Evolutionary conservation across 2,797 vertebrate species (phyloP).

Genomic region (Channa striata): DNA sequence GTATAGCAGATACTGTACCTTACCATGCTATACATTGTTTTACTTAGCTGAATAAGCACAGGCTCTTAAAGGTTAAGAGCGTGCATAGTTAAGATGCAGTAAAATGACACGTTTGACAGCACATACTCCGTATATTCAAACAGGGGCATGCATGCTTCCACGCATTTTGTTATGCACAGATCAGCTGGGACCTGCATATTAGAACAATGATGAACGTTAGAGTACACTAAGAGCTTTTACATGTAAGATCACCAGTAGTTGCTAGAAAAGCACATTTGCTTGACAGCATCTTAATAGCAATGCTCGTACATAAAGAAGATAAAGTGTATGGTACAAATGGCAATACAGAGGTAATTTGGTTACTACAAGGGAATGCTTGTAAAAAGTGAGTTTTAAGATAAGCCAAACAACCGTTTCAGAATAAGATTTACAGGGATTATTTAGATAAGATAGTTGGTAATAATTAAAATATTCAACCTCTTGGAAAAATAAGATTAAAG

Average conservation of each 20-base stretch:
- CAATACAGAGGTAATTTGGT: slow-evolving; percentile 45
- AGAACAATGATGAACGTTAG: slow-evolving; percentile 13
- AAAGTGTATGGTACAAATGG: slow-evolving; percentile 23
- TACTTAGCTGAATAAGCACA: slow-evolving; percentile 47
- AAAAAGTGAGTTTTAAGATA: slow-evolving; percentile 51
- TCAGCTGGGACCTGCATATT: slow-evolving; percentile 12
- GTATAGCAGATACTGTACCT: slow-evolving; percentile 19
- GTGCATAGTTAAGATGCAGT: slow-evolving; percentile 53
- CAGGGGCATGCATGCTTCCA: slow-evolving; percentile 32
- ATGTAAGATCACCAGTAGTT: slow-evolving; percentile 40
- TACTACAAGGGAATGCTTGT: slow-evolving; percentile 50
- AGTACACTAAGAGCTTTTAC: slow-evolving; percentile 41
- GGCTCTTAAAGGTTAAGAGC: slow-evolving; percentile 49
- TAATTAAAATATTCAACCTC: slow-evolving; percentile 40
- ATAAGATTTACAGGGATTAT: slow-evolving; percentile 18
- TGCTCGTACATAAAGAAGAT: slow-evolving; percentile 41
- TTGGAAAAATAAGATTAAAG: background rate
- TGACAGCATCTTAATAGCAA: slow-evolving; percentile 46
- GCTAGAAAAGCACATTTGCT: slow-evolving; percentile 15
- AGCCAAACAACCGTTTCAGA: slow-evolving; percentile 36
- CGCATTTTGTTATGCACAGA: slow-evolving; percentile 28
- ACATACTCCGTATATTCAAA: slow-evolving; percentile 31
- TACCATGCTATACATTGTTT: slow-evolving; percentile 40
- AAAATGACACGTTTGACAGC: slow-evolving; percentile 53
- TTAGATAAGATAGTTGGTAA: slow-evolving; percentile 33